Evolutionary conservation across 2,888 invertebrate species (phyloP).

Genomic region (Cheilosia soror): DNA sequence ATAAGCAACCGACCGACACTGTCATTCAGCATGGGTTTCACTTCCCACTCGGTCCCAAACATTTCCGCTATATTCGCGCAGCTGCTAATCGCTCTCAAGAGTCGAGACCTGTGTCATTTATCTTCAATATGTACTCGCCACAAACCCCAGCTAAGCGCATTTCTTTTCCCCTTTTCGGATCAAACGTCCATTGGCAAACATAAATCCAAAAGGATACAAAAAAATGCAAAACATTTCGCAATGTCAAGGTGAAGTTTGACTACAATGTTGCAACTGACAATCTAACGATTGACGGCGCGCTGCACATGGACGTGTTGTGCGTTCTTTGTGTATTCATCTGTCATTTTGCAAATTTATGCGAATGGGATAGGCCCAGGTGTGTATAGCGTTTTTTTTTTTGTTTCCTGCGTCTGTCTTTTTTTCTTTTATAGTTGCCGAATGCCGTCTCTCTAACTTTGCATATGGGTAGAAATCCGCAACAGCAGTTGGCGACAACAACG

Average conservation of each 20-base stretch:
- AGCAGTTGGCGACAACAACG: background rate
- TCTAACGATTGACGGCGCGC: constrained; percentile 8
- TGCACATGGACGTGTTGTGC: constrained; percentile 9
- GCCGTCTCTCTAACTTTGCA: constrained; percentile 8
- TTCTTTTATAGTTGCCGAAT: background rate
- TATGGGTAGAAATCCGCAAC: background rate
- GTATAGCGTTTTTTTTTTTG: background rate
- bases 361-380: constrained; percentile 47
- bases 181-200: background rate
- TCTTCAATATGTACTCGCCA: too few relatives aligned
- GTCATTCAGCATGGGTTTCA: too few relatives aligned
- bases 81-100: too few relatives aligned
- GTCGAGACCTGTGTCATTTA: too few relatives aligned
- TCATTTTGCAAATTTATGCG: constrained; percentile 50
- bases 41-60: too few relatives aligned
- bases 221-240: constrained; percentile 1
- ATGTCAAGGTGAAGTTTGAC: constrained; percentile 46
- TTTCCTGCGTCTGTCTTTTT: background rate
- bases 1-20: too few relatives aligned
- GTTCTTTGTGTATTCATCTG: constrained; percentile 40
- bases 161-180: background rate
- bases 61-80: too few relatives aligned
- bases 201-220: background rate
- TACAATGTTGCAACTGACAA: constrained; percentile 37
- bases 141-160: too few relatives aligned